Evolutionary conservation across 2,797 vertebrate genomes (phyloP), one percentile per base, ranked within the genome.

Genomic region (Xenops minutus): DNA sequence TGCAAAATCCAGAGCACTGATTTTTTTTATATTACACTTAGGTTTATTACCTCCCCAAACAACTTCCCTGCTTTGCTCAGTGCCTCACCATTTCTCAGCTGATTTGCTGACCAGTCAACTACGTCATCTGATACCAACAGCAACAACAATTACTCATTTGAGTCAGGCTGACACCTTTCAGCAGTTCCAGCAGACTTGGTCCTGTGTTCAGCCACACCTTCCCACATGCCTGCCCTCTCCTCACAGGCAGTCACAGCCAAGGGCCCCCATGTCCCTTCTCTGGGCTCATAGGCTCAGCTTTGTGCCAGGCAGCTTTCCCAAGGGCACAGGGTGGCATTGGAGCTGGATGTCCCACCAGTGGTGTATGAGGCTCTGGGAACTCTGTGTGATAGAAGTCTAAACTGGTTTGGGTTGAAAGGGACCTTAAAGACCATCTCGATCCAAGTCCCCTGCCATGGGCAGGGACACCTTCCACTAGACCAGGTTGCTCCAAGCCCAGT

Each of bases 251-350:
- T 48, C 46, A 13, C 32, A 32, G 21, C 69, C 58, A 6, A n/a
- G 24, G 24, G 27, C 14, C 43, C 10, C 8, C 0, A 1, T 22
- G 22, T n/a, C 39, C 1, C 1, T 63, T 5, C 19, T 10, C 9
- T 26, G 39, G 34, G 10, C 8, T 67, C 75, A 13, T 1, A 0
- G 44, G 8, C n/a, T 63, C 4, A 1, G 41, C 36, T 48, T 23
- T 20, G 27, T 9, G 24, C 32, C 2, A 0, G 17, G 5, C 32
- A 58, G 30, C 30, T 61, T 75, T 15, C 21, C 52, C 48, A 13
- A 32, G 24, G 27, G 20, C 52, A 51, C 10, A 0, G 1, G 6
- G 14, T 61, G 41, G 46, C 19, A 2, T 1, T 62, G 55, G 54
- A 49, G n/a, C 27, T 14, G 18, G 21, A 7, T 2, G 1, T 75